Evolutionary conservation across 2,113 vertebrate species (phyloP), one percentile per base, ranked within the genome.

Genomic region (Ophthalmotilapia sp.): DNA sequence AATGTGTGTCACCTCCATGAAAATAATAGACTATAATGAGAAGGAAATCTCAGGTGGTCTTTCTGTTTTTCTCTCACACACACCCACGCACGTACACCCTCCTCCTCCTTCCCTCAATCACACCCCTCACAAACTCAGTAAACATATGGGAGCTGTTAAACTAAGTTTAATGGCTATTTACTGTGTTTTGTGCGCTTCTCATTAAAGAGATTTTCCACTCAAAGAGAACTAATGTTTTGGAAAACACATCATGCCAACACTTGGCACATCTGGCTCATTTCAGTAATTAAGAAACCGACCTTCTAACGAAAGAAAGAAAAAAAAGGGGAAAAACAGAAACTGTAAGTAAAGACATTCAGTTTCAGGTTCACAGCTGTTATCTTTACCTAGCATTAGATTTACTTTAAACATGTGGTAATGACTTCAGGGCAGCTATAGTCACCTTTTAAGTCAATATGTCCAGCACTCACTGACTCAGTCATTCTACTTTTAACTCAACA

Each of bases 131-230:
- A 95, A 94, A 90, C 85, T 90, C 88, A 93, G 94, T 95, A 94
- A 95, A 94, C 96, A 97, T 96, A 91, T 96, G 96, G 95, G 90
- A 96, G 89, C 87, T 92, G 92, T 97, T 96, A 96, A 89, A 95
- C 88, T 80, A 82, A 80, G 90, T 94, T 95, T 96, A 96, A 96
- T 95, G 91, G 95, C 94, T 95, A 95, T 96, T 97, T 96, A 96
- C 95, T 91, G 91, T 96, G 95, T 96, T 96, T 95, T 94, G 92
- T 92, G 91, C 68, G 47, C 93, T 95, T 95, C 95, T 96, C 94
- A 96, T 96, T 95, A 96, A 95, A 93, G 86, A 94, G 92, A 94
- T 96, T 97, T 97, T 96, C 96, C 96, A 96, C 94, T 95, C 58
- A 40, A 90, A 92, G 93, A 94, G 94, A 95, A 94, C 93, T 92